Conservation (phyloP, 2,113 vertebrate species). For the Dicrurus megarhynchus region DNA sequence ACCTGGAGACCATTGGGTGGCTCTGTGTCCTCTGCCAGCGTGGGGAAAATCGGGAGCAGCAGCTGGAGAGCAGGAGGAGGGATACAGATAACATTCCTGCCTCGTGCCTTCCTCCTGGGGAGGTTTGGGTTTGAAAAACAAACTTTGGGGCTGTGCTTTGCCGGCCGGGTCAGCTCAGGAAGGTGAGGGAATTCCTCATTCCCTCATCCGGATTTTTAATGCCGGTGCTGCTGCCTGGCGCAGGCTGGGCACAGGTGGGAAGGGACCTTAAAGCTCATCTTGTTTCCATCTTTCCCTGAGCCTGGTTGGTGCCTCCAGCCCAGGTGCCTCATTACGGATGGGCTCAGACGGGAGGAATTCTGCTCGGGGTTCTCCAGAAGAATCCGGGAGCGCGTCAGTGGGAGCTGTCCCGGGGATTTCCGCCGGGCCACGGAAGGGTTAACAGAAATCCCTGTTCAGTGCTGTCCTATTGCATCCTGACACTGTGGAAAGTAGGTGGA, state of each 20-base stretch:
- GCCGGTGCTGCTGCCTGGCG: neutral
- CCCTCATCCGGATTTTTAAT: neutral
- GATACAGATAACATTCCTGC: neutral
- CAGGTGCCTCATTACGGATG: accelerated
- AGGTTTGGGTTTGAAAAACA: neutral
- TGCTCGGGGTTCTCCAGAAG: neutral
- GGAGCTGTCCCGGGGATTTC: neutral
- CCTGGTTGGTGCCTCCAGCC: neutral
- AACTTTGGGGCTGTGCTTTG: neutral
- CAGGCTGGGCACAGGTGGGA: neutral
- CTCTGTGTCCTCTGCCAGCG: neutral
- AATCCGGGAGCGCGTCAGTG: neutral
- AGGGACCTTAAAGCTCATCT: no score
- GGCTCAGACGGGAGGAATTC: neutral
- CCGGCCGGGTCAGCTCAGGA: neutral
- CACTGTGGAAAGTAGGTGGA: constrained; percentile 58
- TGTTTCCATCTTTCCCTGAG: neutral
- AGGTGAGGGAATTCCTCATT: neutral
- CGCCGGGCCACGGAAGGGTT: neutral
- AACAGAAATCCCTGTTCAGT: neutral
- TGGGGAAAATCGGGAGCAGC: neutral
- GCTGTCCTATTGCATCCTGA: constrained; percentile 35
- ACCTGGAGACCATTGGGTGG: neutral
- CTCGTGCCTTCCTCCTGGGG: neutral
- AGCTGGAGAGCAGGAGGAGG: neutral